Evolutionary conservation across 1,140 invertebrate genomes (phyloP).

Genomic region (Penaeus vannamei): DNA sequence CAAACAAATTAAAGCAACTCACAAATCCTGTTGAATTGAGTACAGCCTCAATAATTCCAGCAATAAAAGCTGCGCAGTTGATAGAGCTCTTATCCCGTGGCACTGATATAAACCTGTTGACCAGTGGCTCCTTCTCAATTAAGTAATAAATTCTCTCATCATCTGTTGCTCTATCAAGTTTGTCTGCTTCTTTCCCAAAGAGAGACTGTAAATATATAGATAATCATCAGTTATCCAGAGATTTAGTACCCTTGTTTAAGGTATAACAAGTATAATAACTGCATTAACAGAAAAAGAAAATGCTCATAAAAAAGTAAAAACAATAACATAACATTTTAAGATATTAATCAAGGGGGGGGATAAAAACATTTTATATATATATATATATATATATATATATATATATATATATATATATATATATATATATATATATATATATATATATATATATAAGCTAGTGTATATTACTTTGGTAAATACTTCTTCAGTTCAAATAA

Average conservation of each 20-base stretch:
- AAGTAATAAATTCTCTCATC: constrained; percentile 98
- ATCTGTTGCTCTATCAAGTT: constrained; percentile 98
- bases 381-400: constrained; percentile 7
- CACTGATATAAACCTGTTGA: constrained; percentile 97
- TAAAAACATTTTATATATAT: constrained; percentile 34
- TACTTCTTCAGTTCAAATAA: not conserved
- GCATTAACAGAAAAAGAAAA: not conserved
- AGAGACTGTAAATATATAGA: constrained; percentile 79
- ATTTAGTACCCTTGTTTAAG: constrained; percentile 2
- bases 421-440: not conserved
- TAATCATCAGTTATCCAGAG: not conserved
- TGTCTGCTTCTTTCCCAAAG: constrained; percentile 98
- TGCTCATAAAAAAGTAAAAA: not conserved
- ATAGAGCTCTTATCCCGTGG: constrained; percentile 97
- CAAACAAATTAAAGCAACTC: constrained; percentile 74
- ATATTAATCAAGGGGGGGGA: not conserved
- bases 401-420: constrained; percentile 17
- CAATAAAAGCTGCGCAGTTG: constrained; percentile 98
- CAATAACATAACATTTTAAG: not conserved
- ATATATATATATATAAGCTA: not conserved
- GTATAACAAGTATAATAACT: not conserved
- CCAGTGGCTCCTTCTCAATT: constrained; percentile 97
- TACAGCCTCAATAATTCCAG: constrained; percentile 97
- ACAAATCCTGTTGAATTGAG: constrained; percentile 96
- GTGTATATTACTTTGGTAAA: too few relatives aligned